Conservation (phyloP, 64 coral and sea anemone genomes). For the Platygyra sinensis region DNA sequence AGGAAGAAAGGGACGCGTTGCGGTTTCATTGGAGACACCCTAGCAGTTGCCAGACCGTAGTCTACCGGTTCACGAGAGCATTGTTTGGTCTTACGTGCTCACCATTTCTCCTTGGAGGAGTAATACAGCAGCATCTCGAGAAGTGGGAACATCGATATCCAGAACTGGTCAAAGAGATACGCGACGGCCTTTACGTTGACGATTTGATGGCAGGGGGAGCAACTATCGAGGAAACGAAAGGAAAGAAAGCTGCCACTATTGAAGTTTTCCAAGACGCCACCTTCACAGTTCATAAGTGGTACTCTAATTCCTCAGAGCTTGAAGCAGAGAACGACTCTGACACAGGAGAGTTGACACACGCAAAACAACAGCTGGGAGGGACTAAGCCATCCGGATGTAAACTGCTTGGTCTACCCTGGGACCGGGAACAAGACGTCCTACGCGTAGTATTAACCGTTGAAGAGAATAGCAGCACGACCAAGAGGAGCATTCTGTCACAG, state of each 20-base stretch:
- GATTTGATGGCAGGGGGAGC: constrained; percentile 61
- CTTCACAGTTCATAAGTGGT: constrained; percentile 66
- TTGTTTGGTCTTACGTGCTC: too few species aligned
- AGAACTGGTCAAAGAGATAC: constrained; percentile 37
- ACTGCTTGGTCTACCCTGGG: too few species aligned
- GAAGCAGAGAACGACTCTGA: too few species aligned
- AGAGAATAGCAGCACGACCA: not conserved
- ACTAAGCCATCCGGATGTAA: too few species aligned
- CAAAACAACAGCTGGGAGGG: too few species aligned
- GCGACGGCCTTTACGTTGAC: too few species aligned
- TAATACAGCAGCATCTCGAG: too few species aligned
- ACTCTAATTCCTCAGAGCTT: constrained; percentile 57
- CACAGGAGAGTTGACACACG: too few species aligned
- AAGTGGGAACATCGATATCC: constrained; percentile 21
- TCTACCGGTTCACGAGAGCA: constrained; percentile 50
- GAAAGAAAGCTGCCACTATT: constrained; percentile 49
- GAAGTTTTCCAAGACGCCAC: constrained; percentile 66
- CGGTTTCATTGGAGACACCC: not conserved
- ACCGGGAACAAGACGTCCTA: constrained; percentile 51
- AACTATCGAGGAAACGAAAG: constrained; percentile 37
- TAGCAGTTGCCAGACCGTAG: not conserved
- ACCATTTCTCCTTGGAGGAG: too few species aligned
- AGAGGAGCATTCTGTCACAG: too few species aligned
- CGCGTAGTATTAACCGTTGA: too few species aligned
- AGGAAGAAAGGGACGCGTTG: not conserved